Evolutionary conservation across 2,888 invertebrate species (phyloP).

Genomic region (Oscheius onirici): DNA sequence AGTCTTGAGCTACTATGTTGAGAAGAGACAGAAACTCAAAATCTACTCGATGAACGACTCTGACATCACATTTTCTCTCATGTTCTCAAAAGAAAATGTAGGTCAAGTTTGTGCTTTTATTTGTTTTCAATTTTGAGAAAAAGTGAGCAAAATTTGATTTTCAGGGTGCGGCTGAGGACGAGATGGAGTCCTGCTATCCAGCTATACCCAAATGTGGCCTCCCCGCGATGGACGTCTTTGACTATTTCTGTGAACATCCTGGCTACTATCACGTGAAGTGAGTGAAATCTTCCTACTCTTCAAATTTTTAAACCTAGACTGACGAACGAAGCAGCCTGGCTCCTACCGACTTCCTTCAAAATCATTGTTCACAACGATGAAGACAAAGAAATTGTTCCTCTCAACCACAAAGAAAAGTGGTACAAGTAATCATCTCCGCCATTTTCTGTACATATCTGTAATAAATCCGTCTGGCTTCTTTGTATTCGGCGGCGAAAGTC

Average conservation of each 20-base stretch:
- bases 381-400: constrained; percentile 38
- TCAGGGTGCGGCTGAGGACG: constrained; percentile 41
- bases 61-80: constrained; percentile 51
- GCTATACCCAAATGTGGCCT: constrained; percentile 53
- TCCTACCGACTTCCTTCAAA: constrained; percentile 44
- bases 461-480: background rate
- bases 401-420: constrained; percentile 55
- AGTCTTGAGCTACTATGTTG: constrained; percentile 43
- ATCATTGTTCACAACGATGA: constrained; percentile 39
- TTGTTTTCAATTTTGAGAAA: no score
- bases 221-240: constrained; percentile 53
- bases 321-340: constrained; percentile 51
- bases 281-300: background rate
- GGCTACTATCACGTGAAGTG: constrained; percentile 53
- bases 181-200: constrained; percentile 42
- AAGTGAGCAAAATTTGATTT: no score
- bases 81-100: constrained; percentile 46
- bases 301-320: no score
- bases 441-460: no score
- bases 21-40: constrained; percentile 39
- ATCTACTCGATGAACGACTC: constrained; percentile 55
- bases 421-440: constrained; percentile 38
- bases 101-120: no score
- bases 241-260: constrained; percentile 45
- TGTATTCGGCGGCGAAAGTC: no score